These are phyloP conservation scores for Dasypogon diadema DNA, from an alignment of 2,888 invertebrate species.

Conservation along the genomic window DNA sequence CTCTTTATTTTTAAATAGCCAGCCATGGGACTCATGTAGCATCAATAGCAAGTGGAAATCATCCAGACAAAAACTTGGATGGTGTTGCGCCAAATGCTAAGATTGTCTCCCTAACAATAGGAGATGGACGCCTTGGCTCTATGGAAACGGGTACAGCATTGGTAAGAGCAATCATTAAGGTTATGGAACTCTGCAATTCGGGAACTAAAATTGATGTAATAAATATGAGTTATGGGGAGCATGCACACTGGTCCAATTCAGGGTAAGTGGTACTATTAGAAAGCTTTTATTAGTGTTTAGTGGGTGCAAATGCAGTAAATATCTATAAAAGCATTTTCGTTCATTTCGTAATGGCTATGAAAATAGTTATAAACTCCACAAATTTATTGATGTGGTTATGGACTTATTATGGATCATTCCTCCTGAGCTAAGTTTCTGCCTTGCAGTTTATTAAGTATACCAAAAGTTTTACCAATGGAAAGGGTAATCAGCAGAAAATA, in stretches of 20 bases:
- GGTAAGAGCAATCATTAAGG: slow-evolving; percentile 89
- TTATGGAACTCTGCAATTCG: slow-evolving; percentile 78
- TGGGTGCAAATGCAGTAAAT: no score
- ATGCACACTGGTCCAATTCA: slow-evolving; percentile 89
- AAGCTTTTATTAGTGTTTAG: background rate
- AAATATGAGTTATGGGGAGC: slow-evolving; percentile 99
- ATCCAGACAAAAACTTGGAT: slow-evolving; percentile 86
- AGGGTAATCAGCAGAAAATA: no score
- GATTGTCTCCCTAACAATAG: slow-evolving; percentile 91
- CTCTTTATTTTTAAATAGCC: slow-evolving; percentile 71
- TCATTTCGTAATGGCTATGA: background rate
- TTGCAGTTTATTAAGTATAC: no score
- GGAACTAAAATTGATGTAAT: slow-evolving; percentile 83
- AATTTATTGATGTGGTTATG: no score
- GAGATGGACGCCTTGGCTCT: slow-evolving; percentile 90
- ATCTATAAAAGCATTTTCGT: background rate
- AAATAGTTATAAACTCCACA: background rate
- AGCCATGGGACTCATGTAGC: slow-evolving; percentile 98
- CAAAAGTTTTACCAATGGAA: no score
- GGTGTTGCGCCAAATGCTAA: slow-evolving; percentile 98
- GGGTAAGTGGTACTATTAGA: slow-evolving; percentile 74
- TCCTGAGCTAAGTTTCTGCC: no score
- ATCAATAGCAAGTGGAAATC: slow-evolving; percentile 92
- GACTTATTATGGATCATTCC: no score
- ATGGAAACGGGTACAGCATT: slow-evolving; percentile 98